Percentiles rank a stretch among this genome's conserved stretches.
These are phyloP conservation scores for Anarrhichthys ocellatus DNA, from an alignment of 2,113 vertebrate species.

Conservation along the genomic window DNA sequence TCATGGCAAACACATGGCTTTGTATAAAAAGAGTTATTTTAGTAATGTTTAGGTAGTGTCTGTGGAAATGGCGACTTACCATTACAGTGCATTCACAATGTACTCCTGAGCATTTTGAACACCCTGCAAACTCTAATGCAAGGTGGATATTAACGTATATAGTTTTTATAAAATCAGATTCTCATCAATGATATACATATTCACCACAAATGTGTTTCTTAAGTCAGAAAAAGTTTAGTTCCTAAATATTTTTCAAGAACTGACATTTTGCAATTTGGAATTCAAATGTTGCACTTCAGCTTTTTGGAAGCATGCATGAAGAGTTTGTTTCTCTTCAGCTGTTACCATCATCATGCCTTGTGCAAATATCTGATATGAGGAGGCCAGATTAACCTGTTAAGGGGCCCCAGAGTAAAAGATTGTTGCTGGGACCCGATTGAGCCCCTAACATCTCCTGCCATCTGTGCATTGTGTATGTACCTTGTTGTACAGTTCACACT, in stretches of 20 bases:
- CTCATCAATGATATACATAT: background rate
- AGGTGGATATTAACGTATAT: background rate
- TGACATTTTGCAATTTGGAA: background rate
- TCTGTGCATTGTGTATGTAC: too few species aligned
- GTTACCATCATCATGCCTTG: background rate
- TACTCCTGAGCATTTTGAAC: background rate
- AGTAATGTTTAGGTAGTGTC: background rate
- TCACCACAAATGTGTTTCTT: background rate
- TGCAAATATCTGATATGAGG: background rate
- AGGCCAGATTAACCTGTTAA: too few species aligned
- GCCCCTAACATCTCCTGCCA: too few species aligned
- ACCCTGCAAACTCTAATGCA: background rate
- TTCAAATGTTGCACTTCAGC: background rate
- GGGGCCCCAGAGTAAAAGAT: too few species aligned
- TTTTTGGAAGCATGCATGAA: background rate
- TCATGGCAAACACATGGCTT: constrained; percentile 33
- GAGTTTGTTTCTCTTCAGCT: background rate
- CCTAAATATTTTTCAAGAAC: background rate
- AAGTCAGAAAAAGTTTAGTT: background rate
- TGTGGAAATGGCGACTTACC: constrained; percentile 36
- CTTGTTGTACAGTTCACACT: background rate
- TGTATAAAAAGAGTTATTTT: background rate
- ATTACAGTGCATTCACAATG: background rate
- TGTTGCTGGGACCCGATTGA: too few species aligned
- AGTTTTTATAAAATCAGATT: background rate